Percentiles rank a stretch among this genome's conserved stretches.
phyloP scores from a whole-genome alignment of 2,888 invertebrate species.

The Drosophila formosana region DNA sequence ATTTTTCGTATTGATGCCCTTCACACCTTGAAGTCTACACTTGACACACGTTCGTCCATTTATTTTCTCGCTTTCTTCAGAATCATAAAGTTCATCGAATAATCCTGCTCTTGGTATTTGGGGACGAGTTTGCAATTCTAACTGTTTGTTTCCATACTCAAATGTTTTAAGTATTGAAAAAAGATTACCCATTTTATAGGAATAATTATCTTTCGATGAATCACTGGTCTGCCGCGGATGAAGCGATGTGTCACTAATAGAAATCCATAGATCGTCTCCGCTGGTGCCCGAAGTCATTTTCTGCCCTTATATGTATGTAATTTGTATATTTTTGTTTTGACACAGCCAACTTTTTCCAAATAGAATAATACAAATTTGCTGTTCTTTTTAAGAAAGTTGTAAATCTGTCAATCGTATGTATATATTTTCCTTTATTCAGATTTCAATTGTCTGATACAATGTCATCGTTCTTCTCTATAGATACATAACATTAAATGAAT shows the following conservation, averaged over 20 bases:
- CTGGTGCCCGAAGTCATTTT: constrained; percentile 14
- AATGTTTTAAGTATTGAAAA: not conserved
- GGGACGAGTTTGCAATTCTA: rapidly evolving
- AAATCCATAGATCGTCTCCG: constrained; percentile 33
- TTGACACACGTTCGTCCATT: not conserved
- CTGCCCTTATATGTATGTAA: rapidly evolving
- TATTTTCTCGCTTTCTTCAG: not conserved
- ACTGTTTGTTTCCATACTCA: not conserved
- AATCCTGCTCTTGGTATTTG: constrained; percentile 34
- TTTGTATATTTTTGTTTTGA: not conserved
- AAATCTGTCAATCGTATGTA: constrained; percentile 18
- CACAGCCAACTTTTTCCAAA: not conserved
- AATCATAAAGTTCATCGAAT: constrained; percentile 18
- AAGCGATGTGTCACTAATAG: not conserved
- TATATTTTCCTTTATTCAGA: constrained; percentile 64
- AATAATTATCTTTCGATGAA: not conserved
- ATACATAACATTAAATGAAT: constrained; percentile 69
- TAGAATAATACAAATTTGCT: not conserved
- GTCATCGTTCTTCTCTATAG: constrained; percentile 50
- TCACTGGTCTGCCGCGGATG: not conserved
- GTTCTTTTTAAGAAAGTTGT: not conserved
- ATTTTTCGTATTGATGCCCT: not conserved
- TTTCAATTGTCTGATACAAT: constrained; percentile 65
- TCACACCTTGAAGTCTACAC: not conserved
- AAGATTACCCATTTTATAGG: not conserved